phyloP scores from a whole-genome alignment of 1,140 invertebrate species.

The Drosophila varians region DNA sequence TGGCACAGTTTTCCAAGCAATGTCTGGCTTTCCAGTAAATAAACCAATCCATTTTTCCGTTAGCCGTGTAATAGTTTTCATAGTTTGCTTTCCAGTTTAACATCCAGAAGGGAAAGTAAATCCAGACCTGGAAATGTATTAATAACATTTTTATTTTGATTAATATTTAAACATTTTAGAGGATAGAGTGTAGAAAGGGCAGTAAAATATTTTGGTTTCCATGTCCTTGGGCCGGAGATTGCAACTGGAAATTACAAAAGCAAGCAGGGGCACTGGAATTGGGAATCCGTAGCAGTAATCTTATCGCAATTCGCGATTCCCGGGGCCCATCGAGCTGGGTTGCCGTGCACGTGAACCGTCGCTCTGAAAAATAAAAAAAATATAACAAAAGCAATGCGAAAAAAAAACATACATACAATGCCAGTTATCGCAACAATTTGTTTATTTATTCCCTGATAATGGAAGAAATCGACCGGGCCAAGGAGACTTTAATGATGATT shows the following conservation, averaged over 20 bases:
- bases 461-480: constrained; percentile 5
- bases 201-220: too few relatives aligned
- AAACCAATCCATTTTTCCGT: too few relatives aligned
- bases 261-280: background rate
- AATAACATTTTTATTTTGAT: too few relatives aligned
- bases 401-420: background rate
- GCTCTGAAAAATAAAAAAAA: background rate
- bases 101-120: too few relatives aligned
- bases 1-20: too few relatives aligned
- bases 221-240: too few relatives aligned
- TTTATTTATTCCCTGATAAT: constrained; percentile 16
- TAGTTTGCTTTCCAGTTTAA: too few relatives aligned
- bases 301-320: constrained; percentile 35
- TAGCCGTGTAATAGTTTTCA: too few relatives aligned
- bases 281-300: constrained; percentile 18
- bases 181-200: too few relatives aligned
- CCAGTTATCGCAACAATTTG: constrained; percentile 23
- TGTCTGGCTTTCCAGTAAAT: too few relatives aligned
- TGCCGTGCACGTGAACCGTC: constrained; percentile 38
- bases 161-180: too few relatives aligned
- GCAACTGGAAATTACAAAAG: constrained; percentile 1
- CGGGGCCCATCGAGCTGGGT: constrained; percentile 7
- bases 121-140: too few relatives aligned
- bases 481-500: constrained; percentile 27
- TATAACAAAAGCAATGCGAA: background rate